Base-by-base conservation (phyloP, 2,113 vertebrate genomes). In the Melanerpes formicivorus region DNA sequence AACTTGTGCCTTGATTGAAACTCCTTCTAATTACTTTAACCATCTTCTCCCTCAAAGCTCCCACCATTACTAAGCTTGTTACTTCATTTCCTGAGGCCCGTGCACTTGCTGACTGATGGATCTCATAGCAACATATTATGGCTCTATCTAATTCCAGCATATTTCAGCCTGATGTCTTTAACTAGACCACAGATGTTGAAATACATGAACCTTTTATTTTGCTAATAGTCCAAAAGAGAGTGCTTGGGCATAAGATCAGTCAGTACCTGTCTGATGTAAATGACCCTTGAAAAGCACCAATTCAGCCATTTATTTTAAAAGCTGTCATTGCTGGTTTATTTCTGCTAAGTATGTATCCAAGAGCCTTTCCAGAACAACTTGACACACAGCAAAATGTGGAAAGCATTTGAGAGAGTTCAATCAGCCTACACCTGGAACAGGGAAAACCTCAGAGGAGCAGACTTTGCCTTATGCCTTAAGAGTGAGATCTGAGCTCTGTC, bases 1-100 rank as follows among this genome's bases (percentile, higher is more conserved):
- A 96, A 97, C 92, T 95, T 76, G 17, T 91, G 95, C 75, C 92
- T 92, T 96, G 90, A 84, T 80, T 93, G 80, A 95, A 90, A 97
- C 87, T 90, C 96, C 92, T 96, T 94, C 90, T 97, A 96, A 97
- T 93, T 95, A 73, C 77, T 92, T 97, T 96, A 95, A 92, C 94
- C 58, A 93, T 73, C 89, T 83, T 90, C 42, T 85, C 32, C 55
- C 65, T 91, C 65, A 88, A 90, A 55, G 84, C 58, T 90, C 37
- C 60, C 86, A 79, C 87, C 91, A 71, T 87, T 92, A 86, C 75
- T 94, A 94, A 96, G 77, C 88, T 58, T 91, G 69, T 94, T 96
- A 94, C 84, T 96, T 95, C 75, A 58, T 92, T 96, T 95, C 93
- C 83, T 92, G 79, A 94, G 90, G 76, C 67, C 76, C 78, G 46